Evolutionary conservation across 2,797 vertebrate species (phyloP), one percentile per base, ranked within the genome.

Genomic region (Ambastaia sidthimunki): DNA sequence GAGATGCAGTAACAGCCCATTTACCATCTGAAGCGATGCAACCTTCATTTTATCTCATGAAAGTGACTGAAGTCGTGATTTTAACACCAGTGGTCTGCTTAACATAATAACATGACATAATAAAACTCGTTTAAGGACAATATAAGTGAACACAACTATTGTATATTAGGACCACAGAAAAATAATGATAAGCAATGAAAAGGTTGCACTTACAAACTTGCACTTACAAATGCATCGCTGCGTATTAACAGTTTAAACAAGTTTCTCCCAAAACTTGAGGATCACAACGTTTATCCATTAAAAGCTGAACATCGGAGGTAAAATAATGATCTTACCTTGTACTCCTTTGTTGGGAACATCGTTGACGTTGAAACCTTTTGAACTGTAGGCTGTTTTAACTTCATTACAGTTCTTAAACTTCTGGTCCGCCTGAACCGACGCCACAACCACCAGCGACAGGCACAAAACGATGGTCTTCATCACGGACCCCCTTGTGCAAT

Each of bases 361-460:
- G 90, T 95, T 96, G 67, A 94, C 91, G 93, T 96, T 95, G 93
- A 98, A 97, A 84, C 96, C 97, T 80, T 96, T 96, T 86, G 96
- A 96, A 87, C 93, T 95, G 91, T 96, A 97, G 18, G 95, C 95
- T 34, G 86, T 91, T n/a, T 92, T 91, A 25, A 98, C 96, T 84
- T 97, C 96, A 78, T 95, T 95, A 86, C 97, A 98, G 94, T 95
- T 97, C 88, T 93, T 95, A 78, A 91, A 91, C 91, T 95, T 96
- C 82, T 91, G 92, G 87, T 97, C 95, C 66, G 94, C 93, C 54
- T 90, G 87, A 55, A 88, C 90, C 67, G 89, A 89, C 63, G 78
- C 88, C 21, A 88, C 86, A 86, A 94, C 81, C 84, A 92, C 87
- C 0, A 89, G 90, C 75, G 95, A 88, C 47, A 92, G 82, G 90